Conservation (phyloP, 1,140 invertebrate genomes). For the Octopus bimaculoides region DNA sequence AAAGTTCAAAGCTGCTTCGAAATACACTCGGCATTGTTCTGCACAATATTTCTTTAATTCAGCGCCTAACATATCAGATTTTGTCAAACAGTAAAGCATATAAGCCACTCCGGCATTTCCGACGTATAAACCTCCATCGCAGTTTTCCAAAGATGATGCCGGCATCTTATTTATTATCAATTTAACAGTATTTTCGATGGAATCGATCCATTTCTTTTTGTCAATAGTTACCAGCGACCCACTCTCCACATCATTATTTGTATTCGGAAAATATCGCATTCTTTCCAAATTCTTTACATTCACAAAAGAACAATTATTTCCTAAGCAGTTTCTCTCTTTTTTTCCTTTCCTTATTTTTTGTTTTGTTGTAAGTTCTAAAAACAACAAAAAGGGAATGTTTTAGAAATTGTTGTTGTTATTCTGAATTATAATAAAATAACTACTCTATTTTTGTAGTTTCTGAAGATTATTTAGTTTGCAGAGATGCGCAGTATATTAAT, state of each 20-base stretch:
- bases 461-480: too few relatives aligned
- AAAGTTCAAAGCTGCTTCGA: constrained; percentile 42
- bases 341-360: too few relatives aligned
- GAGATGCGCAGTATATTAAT: too few relatives aligned
- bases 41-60: constrained; percentile 41
- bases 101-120: constrained; percentile 60
- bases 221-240: constrained; percentile 31
- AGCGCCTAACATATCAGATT: constrained; percentile 36
- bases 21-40: constrained; percentile 46
- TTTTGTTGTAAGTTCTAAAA: too few relatives aligned
- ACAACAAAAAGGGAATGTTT: too few relatives aligned
- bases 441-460: too few relatives aligned
- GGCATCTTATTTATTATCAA: constrained; percentile 34
- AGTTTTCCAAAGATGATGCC: constrained; percentile 38
- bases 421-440: too few relatives aligned
- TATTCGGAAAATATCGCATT: constrained; percentile 54
- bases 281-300: neutral
- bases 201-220: constrained; percentile 35
- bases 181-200: constrained; percentile 25
- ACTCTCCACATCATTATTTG: constrained; percentile 38
- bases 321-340: too few relatives aligned
- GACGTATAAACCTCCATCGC: constrained; percentile 60
- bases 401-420: too few relatives aligned
- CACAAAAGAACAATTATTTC: too few relatives aligned
- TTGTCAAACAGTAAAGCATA: constrained; percentile 56